phyloP scores from a whole-genome alignment of 2,113 vertebrate species.

The Ciconia boyciana region DNA sequence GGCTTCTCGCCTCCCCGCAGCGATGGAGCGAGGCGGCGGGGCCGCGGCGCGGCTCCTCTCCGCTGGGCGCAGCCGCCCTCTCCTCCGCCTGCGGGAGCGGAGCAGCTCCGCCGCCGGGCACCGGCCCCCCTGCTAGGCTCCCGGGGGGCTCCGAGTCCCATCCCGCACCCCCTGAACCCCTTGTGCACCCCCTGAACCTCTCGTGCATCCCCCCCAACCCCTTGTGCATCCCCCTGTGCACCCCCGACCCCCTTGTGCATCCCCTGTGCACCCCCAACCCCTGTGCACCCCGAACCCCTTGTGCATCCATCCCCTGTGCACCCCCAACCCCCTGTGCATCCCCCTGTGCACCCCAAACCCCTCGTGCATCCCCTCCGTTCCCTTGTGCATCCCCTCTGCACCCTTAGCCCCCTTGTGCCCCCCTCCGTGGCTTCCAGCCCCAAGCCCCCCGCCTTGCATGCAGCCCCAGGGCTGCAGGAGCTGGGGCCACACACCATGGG shows the following conservation, averaged over 20 bases:
- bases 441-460: not conserved
- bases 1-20: not conserved
- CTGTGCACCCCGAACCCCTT: not conserved
- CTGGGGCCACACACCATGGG: slow-evolving; percentile 76
- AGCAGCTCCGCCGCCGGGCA: not conserved
- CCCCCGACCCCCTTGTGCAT: not conserved
- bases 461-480: not conserved
- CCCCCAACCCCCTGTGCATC: not conserved
- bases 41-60: not conserved
- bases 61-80: not conserved
- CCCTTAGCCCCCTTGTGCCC: not conserved
- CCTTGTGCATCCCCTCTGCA: not conserved
- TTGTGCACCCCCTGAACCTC: not conserved
- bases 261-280: not conserved
- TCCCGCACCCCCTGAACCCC: not conserved
- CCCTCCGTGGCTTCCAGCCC: not conserved
- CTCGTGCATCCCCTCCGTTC: not conserved
- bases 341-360: not conserved
- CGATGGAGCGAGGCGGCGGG: not conserved
- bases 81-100: not conserved
- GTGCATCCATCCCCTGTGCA: not conserved
- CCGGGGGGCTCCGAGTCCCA: not conserved
- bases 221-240: not conserved
- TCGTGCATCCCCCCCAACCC: not conserved
- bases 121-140: not conserved